A percentile compares a stretch with the other conserved stretches of the same genome.
phyloP scores from a whole-genome alignment of 2,113 vertebrate species.

The Gyps fulvus region DNA sequence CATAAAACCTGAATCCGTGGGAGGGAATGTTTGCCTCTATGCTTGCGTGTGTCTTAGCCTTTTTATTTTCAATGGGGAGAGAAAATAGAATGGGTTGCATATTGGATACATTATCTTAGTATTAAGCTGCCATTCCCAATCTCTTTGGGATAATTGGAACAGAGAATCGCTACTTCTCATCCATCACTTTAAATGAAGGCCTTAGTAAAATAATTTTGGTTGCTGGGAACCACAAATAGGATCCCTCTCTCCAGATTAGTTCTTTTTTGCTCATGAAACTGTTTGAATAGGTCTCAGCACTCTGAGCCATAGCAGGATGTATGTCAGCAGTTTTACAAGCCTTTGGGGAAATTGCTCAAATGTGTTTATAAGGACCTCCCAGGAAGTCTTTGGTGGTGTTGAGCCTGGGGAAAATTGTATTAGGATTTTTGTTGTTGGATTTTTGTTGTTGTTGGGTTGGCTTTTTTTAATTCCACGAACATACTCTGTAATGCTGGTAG shows the following conservation, averaged over 20 bases:
- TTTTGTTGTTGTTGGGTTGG: neutral
- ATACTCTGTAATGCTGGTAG: neutral
- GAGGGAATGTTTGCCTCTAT: conserved; percentile 1
- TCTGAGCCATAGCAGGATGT: neutral
- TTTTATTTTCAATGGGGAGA: conserved; percentile 48
- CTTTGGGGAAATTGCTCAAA: neutral
- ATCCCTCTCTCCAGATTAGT: conserved; percentile 22
- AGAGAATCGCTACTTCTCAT: conserved; percentile 43
- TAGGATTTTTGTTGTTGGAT: neutral
- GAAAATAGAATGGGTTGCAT: conserved; percentile 54
- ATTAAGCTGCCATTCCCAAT: conserved; percentile 68
- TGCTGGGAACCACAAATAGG: conserved; percentile 22
- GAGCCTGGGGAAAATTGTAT: neutral
- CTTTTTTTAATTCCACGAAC: neutral
- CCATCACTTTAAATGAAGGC: conserved; percentile 51
- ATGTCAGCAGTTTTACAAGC: neutral
- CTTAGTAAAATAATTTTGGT: conserved; percentile 59
- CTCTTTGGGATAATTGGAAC: conserved; percentile 62
- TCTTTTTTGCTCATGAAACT: conserved; percentile 47
- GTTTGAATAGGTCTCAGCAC: conserved; percentile 34
- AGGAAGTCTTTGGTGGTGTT: neutral
- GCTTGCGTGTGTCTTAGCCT: neutral
- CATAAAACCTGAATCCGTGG: conserved; percentile 22
- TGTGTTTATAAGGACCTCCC: neutral
- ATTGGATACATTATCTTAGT: conserved; percentile 46